Base-by-base conservation (phyloP, 2,888 invertebrate genomes). In the Apeira syringaria region DNA sequence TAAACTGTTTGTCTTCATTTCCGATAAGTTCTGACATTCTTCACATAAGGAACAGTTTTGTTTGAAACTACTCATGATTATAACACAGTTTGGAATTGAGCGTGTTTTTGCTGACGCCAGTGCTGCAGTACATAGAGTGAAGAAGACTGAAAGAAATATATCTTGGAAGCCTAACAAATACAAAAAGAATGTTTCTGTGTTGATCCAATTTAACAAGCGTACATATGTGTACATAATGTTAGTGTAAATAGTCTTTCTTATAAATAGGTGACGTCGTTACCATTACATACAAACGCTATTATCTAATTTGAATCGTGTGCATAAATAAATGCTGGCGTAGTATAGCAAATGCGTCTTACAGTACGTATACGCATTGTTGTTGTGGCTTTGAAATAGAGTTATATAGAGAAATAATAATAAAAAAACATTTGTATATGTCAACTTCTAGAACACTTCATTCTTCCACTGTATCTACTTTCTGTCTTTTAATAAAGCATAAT, bases 401-500 rank as follows among this genome's bases (percentile, higher is more conserved):
- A n/a, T n/a, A n/a, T n/a, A n/a, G n/a, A n/a, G n/a, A n/a, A n/a
- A n/a, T n/a, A n/a, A n/a, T n/a, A n/a, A n/a, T n/a, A n/a, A n/a
- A n/a, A n/a, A n/a, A n/a, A n/a, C n/a, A n/a, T n/a, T n/a, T n/a
- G n/a, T n/a, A n/a, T n/a, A n/a, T n/a, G n/a, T n/a, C n/a, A n/a
- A n/a, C n/a, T n/a, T n/a, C n/a, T n/a, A n/a, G n/a, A n/a, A n/a
- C 17, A 5, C 17, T 17, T 6, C 17, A 5, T 6, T 17, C 17
- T 5, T 7, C 7, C 20, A 20, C 20, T 24, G 5, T 43, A 5
- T 47, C 59, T 1, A 47, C 49, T 49, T 80, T 80, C 47, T 92
- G 92, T 39, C 95, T 81, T 70, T 97, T 97, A 47, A 96, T 92
- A 76, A 94, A 95, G 68, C 96, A 96, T 12, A 97, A 82, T 38